phyloP scores from a whole-genome alignment of 2,888 invertebrate species.

The Drosophila leonis region DNA sequence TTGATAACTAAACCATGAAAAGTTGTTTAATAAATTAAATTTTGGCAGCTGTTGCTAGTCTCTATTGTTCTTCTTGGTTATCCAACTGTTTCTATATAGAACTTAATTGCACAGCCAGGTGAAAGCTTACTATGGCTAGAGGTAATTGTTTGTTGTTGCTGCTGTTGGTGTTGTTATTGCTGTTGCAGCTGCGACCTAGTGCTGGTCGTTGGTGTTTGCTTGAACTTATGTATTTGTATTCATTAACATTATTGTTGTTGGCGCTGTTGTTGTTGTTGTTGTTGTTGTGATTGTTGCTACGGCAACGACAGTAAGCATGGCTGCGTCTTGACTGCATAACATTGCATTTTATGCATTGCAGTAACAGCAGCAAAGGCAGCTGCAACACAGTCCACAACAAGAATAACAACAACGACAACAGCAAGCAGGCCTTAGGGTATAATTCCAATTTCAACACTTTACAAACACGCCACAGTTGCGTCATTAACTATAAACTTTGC shows the following conservation, averaged over 20 bases:
- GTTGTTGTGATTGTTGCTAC: conserved; percentile 46
- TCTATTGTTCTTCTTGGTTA: not conserved
- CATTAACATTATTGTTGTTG: conserved; percentile 60
- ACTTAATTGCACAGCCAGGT: conserved; percentile 17
- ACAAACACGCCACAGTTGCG: conserved; percentile 80
- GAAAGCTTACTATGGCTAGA: conserved; percentile 43
- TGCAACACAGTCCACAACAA: conserved; percentile 24
- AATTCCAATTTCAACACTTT: conserved; percentile 83
- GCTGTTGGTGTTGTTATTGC: conserved; percentile 18
- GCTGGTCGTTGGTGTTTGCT: conserved; percentile 35
- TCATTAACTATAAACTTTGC: conserved; percentile 80
- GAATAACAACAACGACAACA: conserved; percentile 10
- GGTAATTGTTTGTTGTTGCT: conserved; percentile 39
- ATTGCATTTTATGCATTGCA: conserved; percentile 34
- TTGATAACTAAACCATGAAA: not conserved
- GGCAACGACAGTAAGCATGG: conserved; percentile 24
- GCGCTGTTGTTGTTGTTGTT: not conserved
- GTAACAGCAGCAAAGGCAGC: conserved; percentile 28
- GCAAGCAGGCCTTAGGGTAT: conserved; percentile 69
- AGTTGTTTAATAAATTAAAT: not conserved
- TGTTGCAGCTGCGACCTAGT: conserved; percentile 24
- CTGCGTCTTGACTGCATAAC: conserved; percentile 28
- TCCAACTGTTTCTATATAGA: not conserved
- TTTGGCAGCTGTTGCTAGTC: not conserved
- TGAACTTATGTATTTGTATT: conserved; percentile 54